A percentile compares a stretch with the other conserved stretches of the same genome.
These are phyloP conservation scores for Hemichromis elongatus DNA, from an alignment of 2,113 vertebrate species.

Conservation along the genomic window DNA sequence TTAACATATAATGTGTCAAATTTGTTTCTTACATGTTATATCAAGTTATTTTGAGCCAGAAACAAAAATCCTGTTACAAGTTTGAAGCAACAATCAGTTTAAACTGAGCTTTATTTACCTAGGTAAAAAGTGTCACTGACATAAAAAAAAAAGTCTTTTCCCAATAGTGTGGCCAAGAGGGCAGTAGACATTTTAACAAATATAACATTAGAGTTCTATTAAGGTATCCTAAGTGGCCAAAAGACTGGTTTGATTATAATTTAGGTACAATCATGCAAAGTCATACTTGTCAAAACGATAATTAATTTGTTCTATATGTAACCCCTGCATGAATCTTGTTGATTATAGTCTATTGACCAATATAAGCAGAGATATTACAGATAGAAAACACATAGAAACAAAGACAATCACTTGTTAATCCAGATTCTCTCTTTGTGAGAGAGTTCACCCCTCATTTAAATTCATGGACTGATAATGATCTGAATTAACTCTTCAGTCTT, in stretches of 20 bases:
- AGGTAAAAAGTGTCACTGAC: background rate
- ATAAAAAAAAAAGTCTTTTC: background rate
- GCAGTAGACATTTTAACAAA: background rate
- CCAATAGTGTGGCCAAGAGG: too few relatives aligned
- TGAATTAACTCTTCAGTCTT: background rate
- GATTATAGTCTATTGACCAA: background rate
- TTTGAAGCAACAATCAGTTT: background rate
- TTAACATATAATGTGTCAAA: background rate
- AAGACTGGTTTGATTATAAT: background rate
- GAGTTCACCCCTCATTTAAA: background rate
- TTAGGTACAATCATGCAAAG: background rate
- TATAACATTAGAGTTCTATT: background rate
- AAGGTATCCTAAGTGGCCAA: background rate
- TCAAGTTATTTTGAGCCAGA: background rate
- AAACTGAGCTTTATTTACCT: background rate
- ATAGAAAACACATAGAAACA: background rate
- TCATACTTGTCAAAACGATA: background rate
- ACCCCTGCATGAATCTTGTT: background rate
- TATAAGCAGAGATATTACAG: background rate
- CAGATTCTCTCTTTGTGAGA: background rate
- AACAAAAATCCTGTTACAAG: background rate
- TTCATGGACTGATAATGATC: background rate
- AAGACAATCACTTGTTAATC: background rate
- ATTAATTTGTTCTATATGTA: background rate
- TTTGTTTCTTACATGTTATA: background rate